Evolutionary conservation across 1,140 invertebrate genomes (phyloP).

Genomic region (Drosophila jambulina): DNA sequence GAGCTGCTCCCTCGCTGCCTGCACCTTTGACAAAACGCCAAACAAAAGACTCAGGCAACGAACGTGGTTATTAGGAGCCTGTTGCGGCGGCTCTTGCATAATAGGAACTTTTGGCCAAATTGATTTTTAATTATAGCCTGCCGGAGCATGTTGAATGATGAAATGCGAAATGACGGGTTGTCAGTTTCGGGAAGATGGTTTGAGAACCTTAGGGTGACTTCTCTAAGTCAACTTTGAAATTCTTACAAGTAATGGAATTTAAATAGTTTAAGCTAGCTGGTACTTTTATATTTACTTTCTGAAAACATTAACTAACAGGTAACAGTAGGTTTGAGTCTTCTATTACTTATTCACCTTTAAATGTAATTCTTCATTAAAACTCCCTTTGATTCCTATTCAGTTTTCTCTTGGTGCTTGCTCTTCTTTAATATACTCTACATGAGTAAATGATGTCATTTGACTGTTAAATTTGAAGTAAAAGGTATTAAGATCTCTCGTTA

Average conservation of each 20-base stretch:
- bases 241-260: not conserved
- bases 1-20: conserved; percentile 28
- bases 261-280: no score
- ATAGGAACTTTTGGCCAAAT: conserved; percentile 72
- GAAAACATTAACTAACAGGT: not conserved
- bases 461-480: conserved; percentile 26
- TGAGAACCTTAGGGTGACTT: not conserved
- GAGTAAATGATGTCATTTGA: conserved; percentile 16
- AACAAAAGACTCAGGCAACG: conserved; percentile 79
- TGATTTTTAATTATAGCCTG: conserved; percentile 79
- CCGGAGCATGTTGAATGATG: conserved; percentile 34
- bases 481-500: conserved; percentile 32
- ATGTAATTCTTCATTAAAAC: not conserved
- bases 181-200: conserved; percentile 57
- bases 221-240: not conserved
- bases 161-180: conserved; percentile 46
- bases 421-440: not conserved
- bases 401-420: no score
- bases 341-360: not conserved
- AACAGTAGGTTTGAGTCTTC: not conserved
- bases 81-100: conserved; percentile 64
- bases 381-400: not conserved
- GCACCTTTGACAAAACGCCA: conserved; percentile 71
- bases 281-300: not conserved
- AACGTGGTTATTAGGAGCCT: conserved; percentile 69